These are phyloP conservation scores for Macrophya annulata DNA, from an alignment of 2,888 invertebrate species.

Conservation along the genomic window DNA sequence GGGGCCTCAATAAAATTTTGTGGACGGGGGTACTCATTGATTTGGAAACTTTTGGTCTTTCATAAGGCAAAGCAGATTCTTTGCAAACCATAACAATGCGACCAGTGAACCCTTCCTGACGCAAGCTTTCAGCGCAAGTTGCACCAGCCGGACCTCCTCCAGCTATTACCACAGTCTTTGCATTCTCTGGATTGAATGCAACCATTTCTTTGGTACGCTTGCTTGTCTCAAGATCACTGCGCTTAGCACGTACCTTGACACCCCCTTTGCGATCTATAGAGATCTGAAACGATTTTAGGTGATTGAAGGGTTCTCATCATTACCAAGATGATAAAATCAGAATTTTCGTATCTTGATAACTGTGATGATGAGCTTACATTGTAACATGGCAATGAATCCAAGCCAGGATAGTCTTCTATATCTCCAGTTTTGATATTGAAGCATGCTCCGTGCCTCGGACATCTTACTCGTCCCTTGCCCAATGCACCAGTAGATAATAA, in stretches of 20 bases:
- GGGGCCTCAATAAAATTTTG: constrained; percentile 86
- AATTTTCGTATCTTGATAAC: background rate
- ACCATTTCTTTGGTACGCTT: constrained; percentile 86
- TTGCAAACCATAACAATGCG: constrained; percentile 90
- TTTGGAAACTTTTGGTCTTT: constrained; percentile 96
- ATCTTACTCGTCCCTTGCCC: constrained; percentile 92
- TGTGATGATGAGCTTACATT: constrained; percentile 83
- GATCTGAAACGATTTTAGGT: constrained; percentile 65
- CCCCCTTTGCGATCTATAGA: constrained; percentile 68
- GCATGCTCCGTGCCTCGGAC: constrained; percentile 99
- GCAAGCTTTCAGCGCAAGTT: constrained; percentile 93
- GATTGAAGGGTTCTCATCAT: background rate
- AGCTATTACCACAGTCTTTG: constrained; percentile 86
- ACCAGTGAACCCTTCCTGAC: constrained; percentile 94
- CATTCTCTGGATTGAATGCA: constrained; percentile 76
- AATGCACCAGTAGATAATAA: constrained; percentile 91
- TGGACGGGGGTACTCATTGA: constrained; percentile 86
- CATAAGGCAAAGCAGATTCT: constrained; percentile 93
- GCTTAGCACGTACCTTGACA: constrained; percentile 75
- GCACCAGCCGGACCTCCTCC: constrained; percentile 95
- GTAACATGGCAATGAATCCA: constrained; percentile 95
- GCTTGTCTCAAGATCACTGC: constrained; percentile 79
- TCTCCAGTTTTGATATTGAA: constrained; percentile 95
- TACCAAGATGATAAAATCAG: background rate
- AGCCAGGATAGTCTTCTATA: constrained; percentile 98